phyloP scores from a whole-genome alignment of 2,888 invertebrate genomes.

The Lasioglossum pauxillum region DNA sequence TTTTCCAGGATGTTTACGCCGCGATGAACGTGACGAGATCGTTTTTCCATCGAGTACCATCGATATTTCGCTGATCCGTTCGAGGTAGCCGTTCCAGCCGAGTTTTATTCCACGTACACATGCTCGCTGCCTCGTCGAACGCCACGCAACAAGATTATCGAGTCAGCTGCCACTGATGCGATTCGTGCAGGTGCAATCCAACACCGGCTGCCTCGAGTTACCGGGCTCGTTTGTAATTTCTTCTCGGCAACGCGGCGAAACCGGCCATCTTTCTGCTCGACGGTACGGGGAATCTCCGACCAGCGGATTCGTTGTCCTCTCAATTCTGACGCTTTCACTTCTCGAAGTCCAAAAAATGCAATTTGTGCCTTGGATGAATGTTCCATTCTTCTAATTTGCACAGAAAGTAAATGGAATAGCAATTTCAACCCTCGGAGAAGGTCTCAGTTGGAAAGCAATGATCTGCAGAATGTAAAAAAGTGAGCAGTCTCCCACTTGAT shows the following conservation, averaged over 20 bases:
- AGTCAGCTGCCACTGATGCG: slow-evolving; percentile 48
- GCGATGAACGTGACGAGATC: slow-evolving; percentile 27
- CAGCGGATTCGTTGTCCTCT: neutral
- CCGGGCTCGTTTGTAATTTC: slow-evolving; percentile 30
- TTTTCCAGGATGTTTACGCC: slow-evolving; percentile 29
- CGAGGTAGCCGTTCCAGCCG: neutral
- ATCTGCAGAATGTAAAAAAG: neutral
- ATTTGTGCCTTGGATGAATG: neutral
- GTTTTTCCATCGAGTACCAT: slow-evolving; percentile 27
- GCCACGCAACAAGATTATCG: slow-evolving; percentile 33
- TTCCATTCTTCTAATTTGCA: neutral
- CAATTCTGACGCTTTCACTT: neutral
- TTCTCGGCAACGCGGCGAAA: slow-evolving; percentile 9
- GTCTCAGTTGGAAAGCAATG: neutral
- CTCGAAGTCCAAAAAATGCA: neutral
- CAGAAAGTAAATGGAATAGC: neutral
- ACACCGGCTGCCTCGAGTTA: slow-evolving; percentile 49
- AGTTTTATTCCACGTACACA: neutral
- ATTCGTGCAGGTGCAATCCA: slow-evolving; percentile 57
- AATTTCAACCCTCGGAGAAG: neutral
- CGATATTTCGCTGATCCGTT: slow-evolving; percentile 38
- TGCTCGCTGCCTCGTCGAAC: neutral
- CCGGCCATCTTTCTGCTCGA: neutral
- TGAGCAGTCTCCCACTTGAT: neutral
- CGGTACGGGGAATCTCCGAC: neutral